A percentile compares a stretch with the other conserved stretches of the same genome.
Conservation (phyloP, 2,888 invertebrate species). For the Glyphotaelius pellucidus region DNA sequence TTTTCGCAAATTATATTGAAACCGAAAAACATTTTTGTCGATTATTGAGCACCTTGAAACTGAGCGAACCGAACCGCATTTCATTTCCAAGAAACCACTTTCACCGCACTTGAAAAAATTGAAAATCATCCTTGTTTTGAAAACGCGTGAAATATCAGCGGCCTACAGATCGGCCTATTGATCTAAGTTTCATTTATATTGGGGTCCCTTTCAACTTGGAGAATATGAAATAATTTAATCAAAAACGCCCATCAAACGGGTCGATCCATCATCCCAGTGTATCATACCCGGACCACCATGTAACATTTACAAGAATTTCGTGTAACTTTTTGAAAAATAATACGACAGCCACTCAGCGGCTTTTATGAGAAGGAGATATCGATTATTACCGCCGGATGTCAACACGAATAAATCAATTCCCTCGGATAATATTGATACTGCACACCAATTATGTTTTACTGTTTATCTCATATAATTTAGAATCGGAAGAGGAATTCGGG, state of each 20-base stretch:
- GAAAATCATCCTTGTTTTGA: slow-evolving; percentile 38
- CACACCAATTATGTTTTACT: neutral
- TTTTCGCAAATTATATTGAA: neutral
- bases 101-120: neutral
- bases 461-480: neutral
- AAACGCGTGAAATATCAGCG: slow-evolving; percentile 6
- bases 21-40: too few relatives aligned
- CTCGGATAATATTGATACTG: neutral
- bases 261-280: slow-evolving; percentile 31
- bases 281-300: neutral
- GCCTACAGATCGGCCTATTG: slow-evolving; percentile 17
- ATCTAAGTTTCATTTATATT: slow-evolving; percentile 8
- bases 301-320: slow-evolving; percentile 18
- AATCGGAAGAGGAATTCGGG: neutral
- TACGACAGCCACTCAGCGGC: slow-evolving; percentile 5
- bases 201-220: neutral
- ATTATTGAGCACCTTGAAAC: too few relatives aligned
- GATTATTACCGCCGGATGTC: neutral
- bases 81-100: neutral
- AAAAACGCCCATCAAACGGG: slow-evolving; percentile 25
- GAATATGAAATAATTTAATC: slow-evolving; percentile 36
- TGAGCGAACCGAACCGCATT: too few relatives aligned
- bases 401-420: neutral
- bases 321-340: slow-evolving; percentile 9
- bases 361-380: neutral